Percentiles rank a stretch among this genome's conserved stretches.
Evolutionary conservation across 2,113 vertebrate species (phyloP).

Genomic region (Leucopsar rothschildi): DNA sequence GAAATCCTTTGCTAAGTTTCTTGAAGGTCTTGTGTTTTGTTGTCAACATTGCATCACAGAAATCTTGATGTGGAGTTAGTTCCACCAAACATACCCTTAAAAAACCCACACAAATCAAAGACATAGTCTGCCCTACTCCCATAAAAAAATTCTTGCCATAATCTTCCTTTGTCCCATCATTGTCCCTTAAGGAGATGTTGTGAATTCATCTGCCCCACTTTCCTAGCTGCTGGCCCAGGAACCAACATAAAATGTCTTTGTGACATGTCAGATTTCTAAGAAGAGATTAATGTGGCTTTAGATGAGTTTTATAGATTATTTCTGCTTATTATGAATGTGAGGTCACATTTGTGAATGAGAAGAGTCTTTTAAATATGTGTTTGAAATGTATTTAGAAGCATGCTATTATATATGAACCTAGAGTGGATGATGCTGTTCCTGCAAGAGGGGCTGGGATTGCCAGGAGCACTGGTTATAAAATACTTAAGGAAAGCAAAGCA

Average conservation of each 20-base stretch:
- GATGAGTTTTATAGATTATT: background rate
- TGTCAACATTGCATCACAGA: background rate
- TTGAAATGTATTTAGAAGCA: background rate
- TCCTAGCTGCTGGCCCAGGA: background rate
- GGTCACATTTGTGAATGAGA: background rate
- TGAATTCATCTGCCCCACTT: background rate
- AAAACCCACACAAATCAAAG: background rate
- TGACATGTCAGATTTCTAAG: background rate
- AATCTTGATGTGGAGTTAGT: background rate
- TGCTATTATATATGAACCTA: background rate
- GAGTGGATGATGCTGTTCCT: background rate
- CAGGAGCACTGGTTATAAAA: background rate
- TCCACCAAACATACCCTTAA: background rate
- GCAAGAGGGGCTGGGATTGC: background rate
- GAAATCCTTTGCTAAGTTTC: background rate
- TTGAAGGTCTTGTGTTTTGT: background rate
- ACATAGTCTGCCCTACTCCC: background rate
- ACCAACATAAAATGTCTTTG: background rate
- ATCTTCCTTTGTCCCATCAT: background rate
- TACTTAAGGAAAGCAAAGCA: background rate
- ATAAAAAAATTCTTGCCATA: background rate
- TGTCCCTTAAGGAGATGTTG: fast-evolving
- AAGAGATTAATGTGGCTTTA: background rate
- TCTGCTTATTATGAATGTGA: background rate
- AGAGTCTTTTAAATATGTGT: background rate